Evolutionary conservation across 2,888 invertebrate species (phyloP).

Genomic region (Dilophus febrilis): DNA sequence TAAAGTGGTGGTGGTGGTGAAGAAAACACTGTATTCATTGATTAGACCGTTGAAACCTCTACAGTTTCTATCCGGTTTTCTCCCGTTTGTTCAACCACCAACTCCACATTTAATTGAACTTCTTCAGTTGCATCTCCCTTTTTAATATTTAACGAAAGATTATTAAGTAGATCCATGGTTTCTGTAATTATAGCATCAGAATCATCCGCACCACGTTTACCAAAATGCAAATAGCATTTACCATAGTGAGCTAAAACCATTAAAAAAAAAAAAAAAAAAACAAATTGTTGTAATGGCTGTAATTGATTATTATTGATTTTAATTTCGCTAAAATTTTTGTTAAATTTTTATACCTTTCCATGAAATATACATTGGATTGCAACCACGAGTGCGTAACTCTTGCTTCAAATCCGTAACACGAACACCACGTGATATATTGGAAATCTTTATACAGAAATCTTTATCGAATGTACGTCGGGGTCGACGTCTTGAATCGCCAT

Average conservation of each 20-base stretch:
- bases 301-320: no score
- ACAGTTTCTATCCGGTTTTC: conserved; percentile 3
- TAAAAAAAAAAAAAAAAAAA: conserved; percentile 5
- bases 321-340: no score
- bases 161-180: conserved; percentile 24
- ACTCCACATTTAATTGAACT: conserved; percentile 23
- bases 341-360: conserved; percentile 45
- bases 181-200: conserved; percentile 26
- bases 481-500: conserved; percentile 1
- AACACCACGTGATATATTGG: conserved; percentile 53
- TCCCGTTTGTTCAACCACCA: conserved; percentile 15
- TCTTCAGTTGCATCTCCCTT: conserved; percentile 15
- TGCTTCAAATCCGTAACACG: conserved; percentile 59
- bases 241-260: conserved; percentile 39
- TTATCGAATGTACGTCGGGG: conserved; percentile 14
- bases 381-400: conserved; percentile 52
- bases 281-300: background rate
- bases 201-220: conserved; percentile 38
- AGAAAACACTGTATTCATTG: no score
- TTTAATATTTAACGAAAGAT: conserved; percentile 19
- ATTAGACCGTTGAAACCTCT: conserved; percentile 2
- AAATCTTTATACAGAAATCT: conserved; percentile 36
- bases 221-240: conserved; percentile 58
- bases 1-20: no score
- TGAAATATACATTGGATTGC: conserved; percentile 57